Base-by-base conservation (phyloP, 2,888 invertebrate genomes). In the Poecilobothrus nobilitatus region DNA sequence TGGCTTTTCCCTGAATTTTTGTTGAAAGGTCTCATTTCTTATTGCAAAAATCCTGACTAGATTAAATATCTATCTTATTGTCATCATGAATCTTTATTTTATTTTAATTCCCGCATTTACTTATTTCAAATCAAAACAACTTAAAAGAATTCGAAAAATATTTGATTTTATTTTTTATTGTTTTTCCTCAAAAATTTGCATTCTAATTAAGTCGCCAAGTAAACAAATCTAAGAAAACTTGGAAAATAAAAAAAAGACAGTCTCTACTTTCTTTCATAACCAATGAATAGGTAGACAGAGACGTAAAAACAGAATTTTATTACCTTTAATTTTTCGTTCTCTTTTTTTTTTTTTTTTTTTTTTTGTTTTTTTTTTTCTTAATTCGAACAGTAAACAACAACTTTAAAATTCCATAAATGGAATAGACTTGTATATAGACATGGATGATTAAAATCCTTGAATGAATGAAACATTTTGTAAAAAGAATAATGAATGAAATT, bases 191-290 rank as follows among this genome's bases (percentile, higher is more conserved):
- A 15, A 63, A 63, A 63, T 63, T 63, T 63, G 27, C 63, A 63
- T 63, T 63, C 27, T 63, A 63, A 63, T 63, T 63, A 63, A 27
- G 63, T 63, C 63, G 27, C 27, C 63, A 27, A 63, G 27, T 63
- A 63, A 63, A 63, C 53, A 53, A 53, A 53, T 53, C 18, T n/a
- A 53, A 37, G 37, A 37, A n/a, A 37, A 37, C 27, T 27, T 37
- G 12, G 7, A 37, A 37, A 37, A 34, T 8, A 37, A 37, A 37
- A 37, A 37, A 37, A 37, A 37, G 8, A 37, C 37, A 7, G 8
- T 37, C 12, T 37, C 10, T 37, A 34, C 34, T 44, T 44, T 12
- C 12, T 44, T 44, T 9, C 6, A 9, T 10, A 44, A 12, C 3
- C 6, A 12, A 44, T 15, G 44, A 44, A 15, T 44, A 53, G 53